These are phyloP conservation scores for Monopis laevigella DNA, from an alignment of 2,888 invertebrate species.

Conservation along the genomic window DNA sequence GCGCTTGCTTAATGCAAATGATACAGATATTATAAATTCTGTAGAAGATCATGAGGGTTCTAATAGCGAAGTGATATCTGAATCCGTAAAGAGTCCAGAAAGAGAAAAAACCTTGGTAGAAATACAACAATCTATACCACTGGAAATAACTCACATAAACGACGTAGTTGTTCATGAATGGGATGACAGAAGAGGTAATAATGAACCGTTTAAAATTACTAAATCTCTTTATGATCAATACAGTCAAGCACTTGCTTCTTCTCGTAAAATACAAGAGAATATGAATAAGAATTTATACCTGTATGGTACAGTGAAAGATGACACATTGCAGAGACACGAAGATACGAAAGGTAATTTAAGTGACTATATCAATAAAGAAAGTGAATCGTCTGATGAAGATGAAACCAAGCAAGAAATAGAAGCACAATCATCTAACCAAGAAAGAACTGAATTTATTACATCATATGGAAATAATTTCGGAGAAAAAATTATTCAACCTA, in stretches of 20 bases:
- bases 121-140: constrained; percentile 71
- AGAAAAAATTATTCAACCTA: constrained; percentile 50
- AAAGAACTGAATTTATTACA: constrained; percentile 34
- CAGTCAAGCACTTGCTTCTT: constrained; percentile 40
- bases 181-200: constrained; percentile 40
- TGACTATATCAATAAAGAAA: constrained; percentile 25
- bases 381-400: constrained; percentile 21
- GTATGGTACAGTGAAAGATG: constrained; percentile 38
- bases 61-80: constrained; percentile 45
- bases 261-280: constrained; percentile 40
- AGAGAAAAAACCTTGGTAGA: constrained; percentile 67
- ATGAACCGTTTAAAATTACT: constrained; percentile 31
- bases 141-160: constrained; percentile 58
- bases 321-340: background rate
- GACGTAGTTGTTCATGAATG: constrained; percentile 55
- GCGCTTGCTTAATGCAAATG: constrained; percentile 55
- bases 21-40: constrained; percentile 41
- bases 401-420: constrained; percentile 39
- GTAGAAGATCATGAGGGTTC: constrained; percentile 47
- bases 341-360: constrained; percentile 22
- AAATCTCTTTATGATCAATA: constrained; percentile 44
- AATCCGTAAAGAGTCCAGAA: constrained; percentile 43
- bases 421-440: constrained; percentile 32
- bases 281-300: constrained; percentile 34
- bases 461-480: constrained; percentile 27